phyloP scores from a whole-genome alignment of 2,888 invertebrate species.

The Ectropis crepuscularia region DNA sequence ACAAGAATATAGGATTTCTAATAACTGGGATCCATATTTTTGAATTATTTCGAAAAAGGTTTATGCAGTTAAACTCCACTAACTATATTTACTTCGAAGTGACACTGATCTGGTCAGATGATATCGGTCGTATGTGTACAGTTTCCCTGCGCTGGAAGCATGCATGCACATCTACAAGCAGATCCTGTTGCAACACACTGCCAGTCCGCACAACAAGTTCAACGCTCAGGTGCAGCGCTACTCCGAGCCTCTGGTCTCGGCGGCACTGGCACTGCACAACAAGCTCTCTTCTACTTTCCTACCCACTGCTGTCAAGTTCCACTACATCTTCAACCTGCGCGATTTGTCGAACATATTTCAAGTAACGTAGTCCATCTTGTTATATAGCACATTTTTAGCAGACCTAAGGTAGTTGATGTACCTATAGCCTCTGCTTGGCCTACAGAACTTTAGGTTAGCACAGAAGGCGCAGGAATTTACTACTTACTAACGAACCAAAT shows the following conservation, averaged over 20 bases:
- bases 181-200: slow-evolving; percentile 91
- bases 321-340: slow-evolving; percentile 96
- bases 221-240: slow-evolving; percentile 83
- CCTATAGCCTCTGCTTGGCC: no score
- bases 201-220: slow-evolving; percentile 88
- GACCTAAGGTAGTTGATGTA: no score
- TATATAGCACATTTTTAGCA: no score
- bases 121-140: slow-evolving; percentile 53
- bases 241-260: slow-evolving; percentile 86
- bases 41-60: no score
- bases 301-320: slow-evolving; percentile 97
- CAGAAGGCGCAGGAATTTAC: no score
- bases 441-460: no score
- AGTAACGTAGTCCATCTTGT: slow-evolving; percentile 73
- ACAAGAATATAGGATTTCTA: no score
- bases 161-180: slow-evolving; percentile 93
- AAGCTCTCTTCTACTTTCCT: slow-evolving; percentile 91
- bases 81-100: no score
- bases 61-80: no score
- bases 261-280: slow-evolving; percentile 91
- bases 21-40: no score
- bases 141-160: slow-evolving; percentile 93
- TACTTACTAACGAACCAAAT: no score
- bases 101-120: no score
- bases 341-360: slow-evolving; percentile 97